Conservation (phyloP, 2,113 vertebrate species). For the Pteronura brasiliensis region DNA sequence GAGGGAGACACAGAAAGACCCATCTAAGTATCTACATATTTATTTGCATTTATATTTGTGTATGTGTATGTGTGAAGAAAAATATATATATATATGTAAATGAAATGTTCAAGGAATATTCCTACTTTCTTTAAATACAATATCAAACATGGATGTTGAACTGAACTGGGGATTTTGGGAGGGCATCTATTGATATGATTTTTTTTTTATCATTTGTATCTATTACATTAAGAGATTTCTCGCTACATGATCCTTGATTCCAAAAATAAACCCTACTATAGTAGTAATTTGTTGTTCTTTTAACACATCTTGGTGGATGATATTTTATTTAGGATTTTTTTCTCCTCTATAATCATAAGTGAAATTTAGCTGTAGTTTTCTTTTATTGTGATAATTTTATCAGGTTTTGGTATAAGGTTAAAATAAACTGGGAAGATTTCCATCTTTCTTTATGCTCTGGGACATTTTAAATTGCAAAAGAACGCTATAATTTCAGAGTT, state of each 20-base stretch:
- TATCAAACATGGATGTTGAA: neutral
- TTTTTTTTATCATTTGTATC: neutral
- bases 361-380: constrained; percentile 59
- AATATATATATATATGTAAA: neutral
- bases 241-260: neutral
- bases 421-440: constrained; percentile 75
- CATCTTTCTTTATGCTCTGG: constrained; percentile 66
- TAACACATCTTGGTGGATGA: constrained; percentile 26
- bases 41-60: neutral
- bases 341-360: constrained; percentile 51
- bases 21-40: neutral
- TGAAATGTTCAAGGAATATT: neutral
- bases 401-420: constrained; percentile 71
- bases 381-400: constrained; percentile 70
- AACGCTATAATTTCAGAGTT: constrained; percentile 75
- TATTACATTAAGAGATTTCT: constrained; percentile 9
- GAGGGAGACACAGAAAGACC: neutral
- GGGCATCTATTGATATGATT: neutral
- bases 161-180: neutral
- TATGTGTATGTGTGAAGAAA: neutral
- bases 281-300: constrained; percentile 21
- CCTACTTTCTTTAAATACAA: neutral
- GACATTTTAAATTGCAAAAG: constrained; percentile 73
- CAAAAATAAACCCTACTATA: constrained; percentile 27
- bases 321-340: constrained; percentile 54